Conservation (phyloP, 2,113 vertebrate genomes). For the Desmodus rotundus region DNA sequence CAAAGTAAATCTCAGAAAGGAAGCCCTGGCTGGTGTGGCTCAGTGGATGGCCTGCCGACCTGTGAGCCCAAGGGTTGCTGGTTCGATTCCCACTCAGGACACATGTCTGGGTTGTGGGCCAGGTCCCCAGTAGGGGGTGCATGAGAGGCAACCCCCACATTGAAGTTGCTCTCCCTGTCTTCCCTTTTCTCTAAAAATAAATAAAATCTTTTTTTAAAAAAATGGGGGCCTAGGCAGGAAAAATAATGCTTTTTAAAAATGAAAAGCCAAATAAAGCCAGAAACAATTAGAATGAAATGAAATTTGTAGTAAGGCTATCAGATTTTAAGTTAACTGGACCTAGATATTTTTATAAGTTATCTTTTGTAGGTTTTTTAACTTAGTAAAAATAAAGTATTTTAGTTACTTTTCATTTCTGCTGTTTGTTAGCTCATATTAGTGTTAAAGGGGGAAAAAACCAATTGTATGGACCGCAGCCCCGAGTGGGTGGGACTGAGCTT, state of each 20-base stretch:
- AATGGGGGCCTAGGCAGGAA: neutral
- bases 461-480: neutral
- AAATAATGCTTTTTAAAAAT: neutral
- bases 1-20: neutral
- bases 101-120: too few relatives aligned
- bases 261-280: neutral
- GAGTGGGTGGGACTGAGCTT: neutral
- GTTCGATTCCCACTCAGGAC: too few relatives aligned
- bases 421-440: neutral
- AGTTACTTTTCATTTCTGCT: neutral
- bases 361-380: slow-evolving; percentile 41
- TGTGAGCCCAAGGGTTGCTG: too few relatives aligned
- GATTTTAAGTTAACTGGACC: neutral
- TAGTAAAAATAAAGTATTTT: slow-evolving; percentile 28
- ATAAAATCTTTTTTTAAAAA: too few relatives aligned
- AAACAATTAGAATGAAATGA: neutral
- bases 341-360: neutral
- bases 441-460: neutral
- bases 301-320: neutral
- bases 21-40: neutral
- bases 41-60: too few relatives aligned
- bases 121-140: too few relatives aligned
- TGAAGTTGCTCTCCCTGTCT: too few relatives aligned
- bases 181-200: too few relatives aligned
- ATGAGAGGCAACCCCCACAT: too few relatives aligned